Percentiles rank a stretch among this genome's conserved stretches.
These are phyloP conservation scores for Torymus tubicola DNA, from an alignment of 2,888 invertebrate genomes.

Conservation along the genomic window DNA sequence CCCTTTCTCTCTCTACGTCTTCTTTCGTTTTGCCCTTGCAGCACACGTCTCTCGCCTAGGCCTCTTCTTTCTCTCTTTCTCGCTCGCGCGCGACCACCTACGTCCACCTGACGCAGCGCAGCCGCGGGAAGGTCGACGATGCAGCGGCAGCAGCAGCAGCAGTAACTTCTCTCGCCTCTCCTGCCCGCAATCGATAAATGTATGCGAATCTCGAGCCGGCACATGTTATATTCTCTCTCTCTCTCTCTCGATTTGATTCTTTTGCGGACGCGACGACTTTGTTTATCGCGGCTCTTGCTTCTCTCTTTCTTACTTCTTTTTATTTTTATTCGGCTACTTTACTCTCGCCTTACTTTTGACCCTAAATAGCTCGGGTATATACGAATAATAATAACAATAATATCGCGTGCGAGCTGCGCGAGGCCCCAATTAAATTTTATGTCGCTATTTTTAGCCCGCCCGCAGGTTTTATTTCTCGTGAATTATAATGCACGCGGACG, in stretches of 20 bases:
- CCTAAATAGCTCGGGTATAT: constrained; percentile 43
- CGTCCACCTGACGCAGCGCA: constrained; percentile 57
- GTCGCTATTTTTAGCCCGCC: constrained; percentile 21
- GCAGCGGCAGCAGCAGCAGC: constrained; percentile 3
- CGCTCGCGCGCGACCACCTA: constrained; percentile 48
- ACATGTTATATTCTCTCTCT: background rate
- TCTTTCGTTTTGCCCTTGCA: constrained; percentile 58
- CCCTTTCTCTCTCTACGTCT: constrained; percentile 39
- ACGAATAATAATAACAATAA: no score
- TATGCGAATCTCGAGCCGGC: constrained; percentile 39
- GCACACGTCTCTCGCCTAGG: constrained; percentile 38
- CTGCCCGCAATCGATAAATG: constrained; percentile 52
- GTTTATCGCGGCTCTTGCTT: constrained; percentile 50
- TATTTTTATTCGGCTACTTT: constrained; percentile 25
- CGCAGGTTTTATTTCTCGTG: constrained; percentile 9
- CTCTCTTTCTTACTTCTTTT: constrained; percentile 38
- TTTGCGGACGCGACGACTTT: constrained; percentile 10
- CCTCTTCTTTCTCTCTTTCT: constrained; percentile 8
- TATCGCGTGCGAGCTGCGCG: background rate
- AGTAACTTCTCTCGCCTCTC: constrained; percentile 5
- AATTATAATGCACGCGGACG: constrained; percentile 1
- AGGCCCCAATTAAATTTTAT: constrained; percentile 49
- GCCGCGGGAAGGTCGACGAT: background rate
- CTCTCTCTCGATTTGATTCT: constrained; percentile 12
- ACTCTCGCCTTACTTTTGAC: constrained; percentile 34